phyloP scores from a whole-genome alignment of 2,113 vertebrate genomes.

The Reinhardtius hippoglossoides region DNA sequence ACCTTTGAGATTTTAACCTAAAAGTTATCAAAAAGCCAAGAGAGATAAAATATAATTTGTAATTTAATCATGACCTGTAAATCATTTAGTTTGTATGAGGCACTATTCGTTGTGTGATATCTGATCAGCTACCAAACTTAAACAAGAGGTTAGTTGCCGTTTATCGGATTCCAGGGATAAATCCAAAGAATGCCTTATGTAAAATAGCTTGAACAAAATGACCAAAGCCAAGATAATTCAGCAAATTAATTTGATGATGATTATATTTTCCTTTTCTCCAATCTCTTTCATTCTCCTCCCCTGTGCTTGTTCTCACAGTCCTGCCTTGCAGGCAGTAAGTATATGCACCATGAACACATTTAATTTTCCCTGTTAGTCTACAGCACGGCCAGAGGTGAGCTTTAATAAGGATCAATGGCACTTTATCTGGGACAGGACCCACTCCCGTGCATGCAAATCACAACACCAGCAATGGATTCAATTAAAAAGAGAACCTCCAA shows the following conservation, averaged over 20 bases:
- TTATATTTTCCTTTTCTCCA: constrained; percentile 53
- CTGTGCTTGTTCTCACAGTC: constrained; percentile 75
- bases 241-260: constrained; percentile 89
- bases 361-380: constrained; percentile 98
- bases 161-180: constrained; percentile 21
- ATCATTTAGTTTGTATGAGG: constrained; percentile 3
- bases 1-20: neutral
- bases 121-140: constrained; percentile 18
- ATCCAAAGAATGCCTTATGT: constrained; percentile 21
- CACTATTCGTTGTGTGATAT: constrained; percentile 6
- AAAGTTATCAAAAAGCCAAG: constrained; percentile 5
- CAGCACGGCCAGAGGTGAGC: constrained; percentile 96
- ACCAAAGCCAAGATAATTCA: constrained; percentile 76
- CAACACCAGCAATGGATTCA: constrained; percentile 97
- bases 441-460: constrained; percentile 97
- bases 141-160: constrained; percentile 17
- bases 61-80: constrained; percentile 16
- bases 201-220: constrained; percentile 55
- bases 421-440: constrained; percentile 97
- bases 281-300: constrained; percentile 45
- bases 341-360: constrained; percentile 96
- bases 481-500: constrained; percentile 99
- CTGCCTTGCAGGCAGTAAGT: constrained; percentile 90
- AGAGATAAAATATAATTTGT: neutral
- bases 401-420: constrained; percentile 99